phyloP scores from a whole-genome alignment of 2,888 invertebrate genomes.

The Cantharis nigra region DNA sequence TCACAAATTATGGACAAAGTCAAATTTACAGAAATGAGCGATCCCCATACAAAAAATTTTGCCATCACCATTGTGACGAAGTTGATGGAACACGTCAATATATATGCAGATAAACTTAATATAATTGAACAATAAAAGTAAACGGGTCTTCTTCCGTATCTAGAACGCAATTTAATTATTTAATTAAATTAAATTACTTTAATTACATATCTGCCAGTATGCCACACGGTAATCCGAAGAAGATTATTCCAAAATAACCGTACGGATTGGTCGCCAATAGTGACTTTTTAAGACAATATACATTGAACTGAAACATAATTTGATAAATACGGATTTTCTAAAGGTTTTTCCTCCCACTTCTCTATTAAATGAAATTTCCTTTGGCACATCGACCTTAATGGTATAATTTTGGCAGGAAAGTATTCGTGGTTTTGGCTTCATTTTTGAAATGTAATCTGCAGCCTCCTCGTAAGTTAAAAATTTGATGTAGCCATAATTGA shows the following conservation, averaged over 20 bases:
- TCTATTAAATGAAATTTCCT: neutral
- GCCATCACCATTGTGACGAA: neutral
- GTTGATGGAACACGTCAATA: neutral
- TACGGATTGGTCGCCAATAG: neutral
- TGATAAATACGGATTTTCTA: neutral
- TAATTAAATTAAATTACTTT: neutral
- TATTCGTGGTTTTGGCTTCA: neutral
- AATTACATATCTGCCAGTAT: neutral
- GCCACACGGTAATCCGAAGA: neutral
- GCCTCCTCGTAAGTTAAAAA: neutral
- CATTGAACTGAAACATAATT: neutral
- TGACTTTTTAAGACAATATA: neutral
- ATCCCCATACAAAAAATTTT: neutral
- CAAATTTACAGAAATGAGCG: neutral
- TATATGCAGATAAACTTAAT: neutral
- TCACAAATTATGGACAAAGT: neutral
- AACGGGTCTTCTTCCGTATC: neutral
- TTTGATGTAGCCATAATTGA: neutral
- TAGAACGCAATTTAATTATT: neutral
- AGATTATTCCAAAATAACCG: neutral
- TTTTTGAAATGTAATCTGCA: neutral
- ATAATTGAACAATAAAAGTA: neutral
- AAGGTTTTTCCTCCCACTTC: neutral
- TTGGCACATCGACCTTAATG: neutral
- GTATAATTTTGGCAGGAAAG: neutral